Evolutionary conservation across 2,888 invertebrate species (phyloP).

Genomic region (Lutraria lutraria): DNA sequence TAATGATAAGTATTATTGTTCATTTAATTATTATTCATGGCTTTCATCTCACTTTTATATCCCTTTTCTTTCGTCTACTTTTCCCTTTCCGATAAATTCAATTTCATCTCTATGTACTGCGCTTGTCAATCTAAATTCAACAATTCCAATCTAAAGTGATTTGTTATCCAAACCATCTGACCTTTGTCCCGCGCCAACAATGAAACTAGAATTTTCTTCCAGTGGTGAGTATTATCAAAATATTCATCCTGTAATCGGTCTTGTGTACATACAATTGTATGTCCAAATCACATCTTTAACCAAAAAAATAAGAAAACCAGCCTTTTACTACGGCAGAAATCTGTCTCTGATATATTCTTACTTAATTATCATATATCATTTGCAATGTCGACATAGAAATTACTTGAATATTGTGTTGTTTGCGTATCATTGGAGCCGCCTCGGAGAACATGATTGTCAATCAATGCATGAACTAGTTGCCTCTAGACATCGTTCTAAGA

Average conservation of each 20-base stretch:
- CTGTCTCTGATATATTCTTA: conserved; percentile 4
- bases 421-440: not conserved
- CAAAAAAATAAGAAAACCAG: not conserved
- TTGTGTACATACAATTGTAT: not conserved
- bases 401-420: not conserved
- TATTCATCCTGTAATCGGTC: not conserved
- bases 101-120: not conserved
- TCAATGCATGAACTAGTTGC: conserved; percentile 1
- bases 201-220: not conserved
- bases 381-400: not conserved
- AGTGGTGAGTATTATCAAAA: not conserved
- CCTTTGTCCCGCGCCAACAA: not conserved
- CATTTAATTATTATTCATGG: too few species aligned
- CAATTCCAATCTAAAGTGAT: not conserved
- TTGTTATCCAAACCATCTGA: not conserved
- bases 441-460: conserved; percentile 3
- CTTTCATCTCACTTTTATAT: too few species aligned
- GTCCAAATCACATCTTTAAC: not conserved
- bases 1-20: too few species aligned
- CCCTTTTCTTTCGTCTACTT: too few species aligned
- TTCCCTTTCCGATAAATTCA: not conserved
- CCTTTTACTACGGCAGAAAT: not conserved
- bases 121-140: not conserved
- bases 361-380: not conserved
- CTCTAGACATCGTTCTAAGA: not conserved